Evolutionary conservation across 2,888 invertebrate genomes (phyloP).

Genomic region (Macaria liturata): DNA sequence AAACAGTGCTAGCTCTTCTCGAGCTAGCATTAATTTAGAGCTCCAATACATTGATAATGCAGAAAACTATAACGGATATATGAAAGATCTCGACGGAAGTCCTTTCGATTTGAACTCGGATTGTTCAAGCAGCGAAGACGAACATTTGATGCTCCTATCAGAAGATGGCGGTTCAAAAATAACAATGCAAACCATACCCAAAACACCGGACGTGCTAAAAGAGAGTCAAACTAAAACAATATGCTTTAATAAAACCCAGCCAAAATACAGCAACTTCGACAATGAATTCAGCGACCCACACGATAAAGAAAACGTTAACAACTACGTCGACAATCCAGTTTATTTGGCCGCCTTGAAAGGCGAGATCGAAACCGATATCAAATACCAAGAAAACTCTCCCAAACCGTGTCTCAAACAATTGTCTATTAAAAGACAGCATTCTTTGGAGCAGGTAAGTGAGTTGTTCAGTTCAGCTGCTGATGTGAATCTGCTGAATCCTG

Average conservation of each 20-base stretch:
- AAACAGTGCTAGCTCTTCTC: conserved; percentile 63
- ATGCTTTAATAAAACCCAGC: conserved; percentile 65
- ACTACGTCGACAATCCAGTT: conserved; percentile 71
- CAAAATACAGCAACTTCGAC: conserved; percentile 74
- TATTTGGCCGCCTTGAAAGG: conserved; percentile 73
- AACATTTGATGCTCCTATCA: conserved; percentile 72
- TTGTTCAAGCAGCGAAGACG: conserved; percentile 78
- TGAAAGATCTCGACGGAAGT: conserved; percentile 37
- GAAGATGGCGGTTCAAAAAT: conserved; percentile 77
- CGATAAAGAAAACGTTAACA: conserved; percentile 71
- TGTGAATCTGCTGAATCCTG: conserved; percentile 87
- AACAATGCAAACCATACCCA: conserved; percentile 70
- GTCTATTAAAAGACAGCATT: conserved; percentile 84
- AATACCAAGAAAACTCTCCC: conserved; percentile 56
- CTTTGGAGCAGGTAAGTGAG: conserved; percentile 89
- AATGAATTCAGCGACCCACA: conserved; percentile 77
- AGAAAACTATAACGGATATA: conserved; percentile 56
- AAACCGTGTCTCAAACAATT: conserved; percentile 61
- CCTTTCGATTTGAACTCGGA: conserved; percentile 66
- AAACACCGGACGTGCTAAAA: conserved; percentile 69
- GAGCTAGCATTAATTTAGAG: conserved; percentile 71
- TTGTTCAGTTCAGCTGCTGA: conserved; percentile 88
- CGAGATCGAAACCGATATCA: conserved; percentile 61
- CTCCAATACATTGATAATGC: conserved; percentile 67
- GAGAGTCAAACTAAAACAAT: conserved; percentile 67